Evolutionary conservation across 2,888 invertebrate genomes (phyloP).

Genomic region (Xestia ashworthii): DNA sequence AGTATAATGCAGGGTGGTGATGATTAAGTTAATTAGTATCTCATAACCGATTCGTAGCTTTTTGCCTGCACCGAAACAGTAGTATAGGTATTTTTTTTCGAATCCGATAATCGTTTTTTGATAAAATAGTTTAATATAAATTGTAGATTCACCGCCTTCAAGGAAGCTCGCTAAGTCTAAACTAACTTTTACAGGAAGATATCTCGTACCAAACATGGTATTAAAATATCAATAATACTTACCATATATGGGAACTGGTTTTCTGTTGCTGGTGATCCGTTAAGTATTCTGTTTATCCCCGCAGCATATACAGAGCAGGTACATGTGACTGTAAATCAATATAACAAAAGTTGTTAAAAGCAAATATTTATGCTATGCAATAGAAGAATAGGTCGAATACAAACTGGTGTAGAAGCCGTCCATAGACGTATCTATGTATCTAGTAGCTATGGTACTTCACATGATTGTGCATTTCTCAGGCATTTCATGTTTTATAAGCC

Average conservation of each 20-base stretch:
- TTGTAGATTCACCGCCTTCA: neutral
- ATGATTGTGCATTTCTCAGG: neutral
- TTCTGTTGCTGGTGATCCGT: slow-evolving; percentile 6
- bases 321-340: slow-evolving; percentile 5
- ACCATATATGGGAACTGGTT: slow-evolving; percentile 16
- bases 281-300: slow-evolving; percentile 1
- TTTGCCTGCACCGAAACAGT: neutral
- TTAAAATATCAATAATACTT: neutral
- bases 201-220: neutral
- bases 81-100: neutral
- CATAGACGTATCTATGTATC: neutral
- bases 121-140: neutral
- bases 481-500: neutral
- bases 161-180: neutral
- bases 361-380: neutral
- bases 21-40: neutral
- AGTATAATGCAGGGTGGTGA: neutral
- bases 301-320: neutral
- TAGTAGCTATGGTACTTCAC: no score
- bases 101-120: neutral
- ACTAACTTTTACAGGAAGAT: neutral
- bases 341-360: neutral
- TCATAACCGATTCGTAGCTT: neutral
- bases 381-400: neutral
- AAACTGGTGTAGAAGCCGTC: neutral